phyloP scores from a whole-genome alignment of 2,797 vertebrate species.

The Enteromius viviparus region DNA sequence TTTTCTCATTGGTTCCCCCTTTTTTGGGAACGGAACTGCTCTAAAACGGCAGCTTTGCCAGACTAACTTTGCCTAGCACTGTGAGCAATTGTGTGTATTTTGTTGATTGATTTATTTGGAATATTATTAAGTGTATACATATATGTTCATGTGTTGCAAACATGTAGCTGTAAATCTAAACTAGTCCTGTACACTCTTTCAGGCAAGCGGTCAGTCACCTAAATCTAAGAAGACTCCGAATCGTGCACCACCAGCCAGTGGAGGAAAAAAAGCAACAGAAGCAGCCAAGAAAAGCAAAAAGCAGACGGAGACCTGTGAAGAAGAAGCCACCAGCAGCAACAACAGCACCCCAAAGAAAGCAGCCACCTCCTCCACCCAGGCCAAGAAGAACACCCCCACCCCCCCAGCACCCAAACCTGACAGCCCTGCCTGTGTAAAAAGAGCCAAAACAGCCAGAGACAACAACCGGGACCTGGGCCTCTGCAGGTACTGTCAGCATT shows the following conservation, averaged over 20 bases:
- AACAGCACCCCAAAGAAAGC: constrained; percentile 87
- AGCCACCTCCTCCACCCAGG: constrained; percentile 77
- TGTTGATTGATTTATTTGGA: background rate
- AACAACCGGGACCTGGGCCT: constrained; percentile 91
- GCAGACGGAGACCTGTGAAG: constrained; percentile 75
- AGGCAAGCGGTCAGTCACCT: constrained; percentile 93
- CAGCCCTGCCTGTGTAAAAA: constrained; percentile 84
- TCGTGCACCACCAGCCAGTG: constrained; percentile 57
- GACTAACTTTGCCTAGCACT: too few relatives aligned
- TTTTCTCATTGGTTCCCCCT: too few relatives aligned
- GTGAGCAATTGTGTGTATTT: background rate
- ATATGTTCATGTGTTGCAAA: background rate
- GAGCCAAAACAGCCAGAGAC: constrained; percentile 88
- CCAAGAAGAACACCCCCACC: constrained; percentile 81
- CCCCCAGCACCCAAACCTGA: constrained; percentile 81
- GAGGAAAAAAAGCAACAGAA: constrained; percentile 80
- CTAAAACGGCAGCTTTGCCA: too few relatives aligned
- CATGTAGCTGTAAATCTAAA: background rate
- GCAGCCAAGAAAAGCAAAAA: constrained; percentile 90
- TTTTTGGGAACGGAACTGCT: too few relatives aligned
- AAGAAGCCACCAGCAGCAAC: constrained; percentile 76
- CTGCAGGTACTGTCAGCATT: constrained; percentile 83
- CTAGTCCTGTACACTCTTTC: constrained; percentile 48
- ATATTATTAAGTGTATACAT: background rate
- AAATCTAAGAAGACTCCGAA: constrained; percentile 91